phyloP scores from a whole-genome alignment of 1,140 invertebrate genomes.

The Acyrthosiphon pisum region DNA sequence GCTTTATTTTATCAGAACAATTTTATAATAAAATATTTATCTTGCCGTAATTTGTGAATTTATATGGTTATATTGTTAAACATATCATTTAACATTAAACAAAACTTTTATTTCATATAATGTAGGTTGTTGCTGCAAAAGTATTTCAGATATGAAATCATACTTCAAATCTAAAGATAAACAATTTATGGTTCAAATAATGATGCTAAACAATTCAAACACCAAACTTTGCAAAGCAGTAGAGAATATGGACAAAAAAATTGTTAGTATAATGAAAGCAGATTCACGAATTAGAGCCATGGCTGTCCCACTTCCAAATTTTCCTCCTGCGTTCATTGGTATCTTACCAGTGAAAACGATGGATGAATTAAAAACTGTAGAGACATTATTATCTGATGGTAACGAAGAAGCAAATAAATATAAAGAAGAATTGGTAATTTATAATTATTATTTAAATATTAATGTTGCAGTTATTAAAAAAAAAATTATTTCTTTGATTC shows the following conservation, averaged over 20 bases:
- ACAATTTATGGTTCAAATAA: not conserved
- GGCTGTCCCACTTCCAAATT: not conserved
- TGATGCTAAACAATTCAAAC: not conserved
- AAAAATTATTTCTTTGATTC: too few species aligned
- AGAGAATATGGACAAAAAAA: slow-evolving; percentile 6
- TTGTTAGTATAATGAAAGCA: not conserved
- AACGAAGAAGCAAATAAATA: not conserved
- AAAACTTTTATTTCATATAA: not conserved
- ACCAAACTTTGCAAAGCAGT: not conserved
- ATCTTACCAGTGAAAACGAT: not conserved
- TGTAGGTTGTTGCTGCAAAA: not conserved
- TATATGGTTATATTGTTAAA: too few species aligned
- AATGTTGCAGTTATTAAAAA: too few species aligned
- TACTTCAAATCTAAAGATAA: not conserved
- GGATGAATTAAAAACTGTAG: not conserved
- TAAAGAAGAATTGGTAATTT: not conserved
- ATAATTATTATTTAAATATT: not conserved
- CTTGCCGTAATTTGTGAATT: too few species aligned
- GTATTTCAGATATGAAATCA: not conserved
- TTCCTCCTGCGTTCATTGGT: not conserved
- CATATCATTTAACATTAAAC: too few species aligned
- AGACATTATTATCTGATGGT: not conserved
- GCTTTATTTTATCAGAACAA: too few species aligned
- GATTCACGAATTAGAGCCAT: slow-evolving; percentile 1
- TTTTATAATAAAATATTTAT: too few species aligned